These are phyloP conservation scores for Meiosimyza platycephala DNA, from an alignment of 2,888 invertebrate genomes.

Conservation along the genomic window DNA sequence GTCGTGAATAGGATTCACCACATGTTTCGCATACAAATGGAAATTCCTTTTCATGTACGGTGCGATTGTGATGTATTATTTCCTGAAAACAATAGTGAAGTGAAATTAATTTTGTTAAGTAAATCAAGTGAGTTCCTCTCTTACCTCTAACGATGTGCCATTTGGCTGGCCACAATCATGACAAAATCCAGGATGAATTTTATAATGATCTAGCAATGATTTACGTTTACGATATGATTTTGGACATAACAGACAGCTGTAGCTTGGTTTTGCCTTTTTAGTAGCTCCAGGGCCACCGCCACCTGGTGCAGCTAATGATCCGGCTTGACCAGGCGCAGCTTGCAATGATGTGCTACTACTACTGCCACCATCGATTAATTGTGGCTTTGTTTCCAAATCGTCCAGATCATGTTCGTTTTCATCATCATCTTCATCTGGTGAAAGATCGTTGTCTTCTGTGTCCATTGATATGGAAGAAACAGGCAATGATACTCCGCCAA, in stretches of 20 bases:
- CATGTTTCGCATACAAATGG: slow-evolving; percentile 67
- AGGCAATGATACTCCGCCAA: slow-evolving; percentile 36
- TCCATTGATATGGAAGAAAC: slow-evolving; percentile 52
- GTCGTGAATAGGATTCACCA: slow-evolving; percentile 66
- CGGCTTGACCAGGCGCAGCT: slow-evolving; percentile 54
- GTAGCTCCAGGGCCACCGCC: slow-evolving; percentile 46
- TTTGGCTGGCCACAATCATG: slow-evolving; percentile 66
- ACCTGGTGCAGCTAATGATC: slow-evolving; percentile 41
- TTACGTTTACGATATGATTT: slow-evolving; percentile 66
- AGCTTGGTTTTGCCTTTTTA: slow-evolving; percentile 64
- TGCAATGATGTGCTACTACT: slow-evolving; percentile 62
- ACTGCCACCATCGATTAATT: slow-evolving; percentile 62
- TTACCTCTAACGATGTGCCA: slow-evolving; percentile 64
- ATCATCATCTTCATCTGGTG: slow-evolving; percentile 59
- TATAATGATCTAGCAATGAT: slow-evolving; percentile 65
- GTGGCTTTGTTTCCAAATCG: slow-evolving; percentile 60
- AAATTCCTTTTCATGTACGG: slow-evolving; percentile 65
- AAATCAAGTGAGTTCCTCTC: not conserved
- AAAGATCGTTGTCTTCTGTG: slow-evolving; percentile 59
- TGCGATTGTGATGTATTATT: slow-evolving; percentile 65
- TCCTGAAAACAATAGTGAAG: slow-evolving; percentile 52
- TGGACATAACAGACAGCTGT: slow-evolving; percentile 63
- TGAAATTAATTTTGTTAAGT: slow-evolving; percentile 7
- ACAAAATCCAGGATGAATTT: slow-evolving; percentile 66
- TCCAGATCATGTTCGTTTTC: slow-evolving; percentile 59